Evolutionary conservation across 1,140 invertebrate species (phyloP).

Genomic region (Drosophila elegans): DNA sequence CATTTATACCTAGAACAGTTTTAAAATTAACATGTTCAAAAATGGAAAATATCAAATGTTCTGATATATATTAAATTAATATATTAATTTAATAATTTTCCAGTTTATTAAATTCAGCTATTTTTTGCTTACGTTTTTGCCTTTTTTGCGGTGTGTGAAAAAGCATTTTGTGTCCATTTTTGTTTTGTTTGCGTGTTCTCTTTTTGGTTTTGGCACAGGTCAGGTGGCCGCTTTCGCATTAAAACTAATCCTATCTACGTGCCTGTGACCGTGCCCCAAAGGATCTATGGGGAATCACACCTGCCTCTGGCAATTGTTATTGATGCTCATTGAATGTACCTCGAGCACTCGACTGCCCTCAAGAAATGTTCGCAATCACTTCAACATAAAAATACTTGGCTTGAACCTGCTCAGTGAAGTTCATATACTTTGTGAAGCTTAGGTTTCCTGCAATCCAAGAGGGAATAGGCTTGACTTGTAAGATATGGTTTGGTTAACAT

Average conservation of each 20-base stretch:
- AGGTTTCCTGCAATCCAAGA: too few relatives aligned
- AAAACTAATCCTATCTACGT: conserved; percentile 73
- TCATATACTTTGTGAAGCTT: background rate
- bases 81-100: background rate
- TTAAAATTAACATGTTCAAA: too few relatives aligned
- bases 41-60: too few relatives aligned
- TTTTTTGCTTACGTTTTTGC: background rate
- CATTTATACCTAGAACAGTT: too few relatives aligned
- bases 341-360: conserved; percentile 6
- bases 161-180: conserved; percentile 44
- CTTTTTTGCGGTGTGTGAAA: background rate
- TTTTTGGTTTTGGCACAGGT: conserved; percentile 1
- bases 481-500: background rate
- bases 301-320: conserved; percentile 40
- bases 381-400: conserved; percentile 2
- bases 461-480: background rate
- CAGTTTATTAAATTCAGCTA: background rate
- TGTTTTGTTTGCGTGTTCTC: conserved; percentile 19
- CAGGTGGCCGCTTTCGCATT: conserved; percentile 49
- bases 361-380: conserved; percentile 16
- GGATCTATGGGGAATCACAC: conserved; percentile 32
- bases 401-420: background rate
- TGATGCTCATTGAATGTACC: conserved; percentile 59
- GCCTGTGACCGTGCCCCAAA: conserved; percentile 26
- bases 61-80: too few relatives aligned